These are phyloP conservation scores for Maccullochella peelii DNA, from an alignment of 2,113 vertebrate species.

Conservation along the genomic window DNA sequence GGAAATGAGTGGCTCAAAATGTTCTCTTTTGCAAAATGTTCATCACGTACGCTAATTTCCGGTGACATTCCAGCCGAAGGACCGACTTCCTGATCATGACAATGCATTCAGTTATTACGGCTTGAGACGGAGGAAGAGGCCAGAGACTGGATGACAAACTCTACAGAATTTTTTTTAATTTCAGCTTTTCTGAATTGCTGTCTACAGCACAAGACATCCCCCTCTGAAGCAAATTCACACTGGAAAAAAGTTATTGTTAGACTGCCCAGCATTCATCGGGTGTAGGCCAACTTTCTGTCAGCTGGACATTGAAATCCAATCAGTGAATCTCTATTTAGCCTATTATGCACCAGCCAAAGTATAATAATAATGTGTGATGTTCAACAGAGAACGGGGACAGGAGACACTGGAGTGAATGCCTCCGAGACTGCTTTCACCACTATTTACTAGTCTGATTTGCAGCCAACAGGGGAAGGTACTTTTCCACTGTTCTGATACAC, in stretches of 20 bases:
- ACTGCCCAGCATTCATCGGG: neutral
- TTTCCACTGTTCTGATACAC: conserved; percentile 44
- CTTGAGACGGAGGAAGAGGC: neutral
- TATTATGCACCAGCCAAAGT: conserved; percentile 25
- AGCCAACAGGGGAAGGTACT: conserved; percentile 39
- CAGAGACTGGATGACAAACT: conserved; percentile 9
- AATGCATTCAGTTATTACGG: conserved; percentile 62
- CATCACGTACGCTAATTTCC: conserved; percentile 66
- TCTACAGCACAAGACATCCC: neutral
- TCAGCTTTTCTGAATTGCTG: neutral
- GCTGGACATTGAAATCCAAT: neutral
- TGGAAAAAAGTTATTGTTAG: conserved; percentile 19
- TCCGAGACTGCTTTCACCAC: conserved; percentile 18
- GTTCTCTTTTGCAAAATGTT: conserved; percentile 37
- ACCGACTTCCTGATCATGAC: conserved; percentile 76
- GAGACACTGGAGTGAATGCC: conserved; percentile 15
- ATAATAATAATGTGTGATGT: conserved; percentile 31
- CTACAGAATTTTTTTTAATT: neutral
- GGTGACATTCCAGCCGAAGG: conserved; percentile 71
- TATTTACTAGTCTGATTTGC: conserved; percentile 59
- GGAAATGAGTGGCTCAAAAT: conserved; percentile 32
- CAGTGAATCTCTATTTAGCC: conserved; percentile 45
- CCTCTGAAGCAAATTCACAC: conserved; percentile 10
- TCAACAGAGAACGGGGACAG: conserved; percentile 29
- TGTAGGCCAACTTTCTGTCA: conserved; percentile 38